A percentile compares a stretch with the other conserved stretches of the same genome.
Conservation (phyloP, 2,113 vertebrate genomes). For the Strix uralensis region DNA sequence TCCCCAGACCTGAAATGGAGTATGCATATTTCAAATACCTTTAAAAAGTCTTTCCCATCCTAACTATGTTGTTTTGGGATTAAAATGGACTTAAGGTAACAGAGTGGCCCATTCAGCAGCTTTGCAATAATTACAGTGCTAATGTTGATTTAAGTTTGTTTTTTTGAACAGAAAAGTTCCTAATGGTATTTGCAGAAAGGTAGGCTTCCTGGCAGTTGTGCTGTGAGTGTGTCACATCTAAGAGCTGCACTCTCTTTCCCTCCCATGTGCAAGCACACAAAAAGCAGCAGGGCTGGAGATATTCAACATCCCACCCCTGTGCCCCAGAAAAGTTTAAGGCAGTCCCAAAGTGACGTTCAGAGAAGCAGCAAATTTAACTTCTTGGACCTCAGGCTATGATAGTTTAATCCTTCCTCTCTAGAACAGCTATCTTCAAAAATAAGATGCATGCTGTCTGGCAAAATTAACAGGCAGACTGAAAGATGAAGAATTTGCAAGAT, state of each 20-base stretch:
- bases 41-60: slow-evolving; percentile 54
- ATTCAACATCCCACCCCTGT: not conserved
- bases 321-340: slow-evolving; percentile 31
- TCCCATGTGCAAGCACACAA: not conserved
- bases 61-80: slow-evolving; percentile 60
- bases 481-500: not conserved
- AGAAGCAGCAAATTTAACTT: slow-evolving; percentile 45
- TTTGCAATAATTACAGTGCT: not conserved
- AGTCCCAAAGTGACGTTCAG: slow-evolving; percentile 44
- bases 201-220: not conserved
- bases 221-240: not conserved
- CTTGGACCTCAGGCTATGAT: slow-evolving; percentile 20
- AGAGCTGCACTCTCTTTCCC: not conserved
- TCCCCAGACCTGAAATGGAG: slow-evolving; percentile 11
- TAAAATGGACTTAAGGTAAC: slow-evolving; percentile 28
- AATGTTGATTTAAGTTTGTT: slow-evolving; percentile 29
- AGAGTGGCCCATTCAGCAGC: not conserved
- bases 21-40: slow-evolving; percentile 52
- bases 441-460: slow-evolving; percentile 17
- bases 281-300: not conserved
- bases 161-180: not conserved
- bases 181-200: slow-evolving; percentile 44
- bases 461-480: not conserved
- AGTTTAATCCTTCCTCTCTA: slow-evolving; percentile 37
- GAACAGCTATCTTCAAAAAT: slow-evolving; percentile 7